Base-by-base conservation (phyloP, 2,797 vertebrate genomes). In the Emydoidea blandingii region DNA sequence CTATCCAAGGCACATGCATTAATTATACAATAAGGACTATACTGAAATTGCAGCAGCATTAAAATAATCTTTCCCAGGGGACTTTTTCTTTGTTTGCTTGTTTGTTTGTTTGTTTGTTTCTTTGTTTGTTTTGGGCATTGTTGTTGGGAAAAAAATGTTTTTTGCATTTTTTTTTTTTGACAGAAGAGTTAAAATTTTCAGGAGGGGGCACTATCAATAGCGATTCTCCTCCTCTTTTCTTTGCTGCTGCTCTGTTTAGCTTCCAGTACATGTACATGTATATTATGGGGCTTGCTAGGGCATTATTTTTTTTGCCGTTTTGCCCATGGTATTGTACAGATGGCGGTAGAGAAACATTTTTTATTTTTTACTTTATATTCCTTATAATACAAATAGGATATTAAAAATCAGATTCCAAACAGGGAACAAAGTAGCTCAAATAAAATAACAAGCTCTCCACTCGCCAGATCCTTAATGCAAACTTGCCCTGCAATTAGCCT, bases 1-100 rank as follows among this genome's bases (percentile, higher is more conserved):
- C 41, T 74, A 47, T 27, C 41, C 37, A 44, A 74, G 21, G 23
- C n/a, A 92, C 85, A 90, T 62, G 37, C 87, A 50, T 74, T 79
- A 90, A 12, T 81, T 91, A 37, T 44, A 91, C 81, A 91, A 78
- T 92, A 91, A 94, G 94, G 85, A 65, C 93, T 95, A 88, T 83
- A 53, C 50, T 79, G 87, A 89, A 88, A 94, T 84, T 15, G n/a
- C 88, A 93, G 80, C 85, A 94, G 65, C 80, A 84, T 91, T 87
- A 82, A 80, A 81, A 89, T 74, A 93, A 85, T 15, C 6, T 59
- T 92, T 92, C 56, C 79, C 89, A 25, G 59, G 87, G 85, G 80
- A 65, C 19, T 16, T 59, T 31, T 12, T 27, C 4, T 49, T 49
- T 49, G 49, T 49, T 49, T 14, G 49, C 14, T 49, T 49, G 49